phyloP scores from a whole-genome alignment of 2,888 invertebrate genomes.

The Trissoscelio sp. region DNA sequence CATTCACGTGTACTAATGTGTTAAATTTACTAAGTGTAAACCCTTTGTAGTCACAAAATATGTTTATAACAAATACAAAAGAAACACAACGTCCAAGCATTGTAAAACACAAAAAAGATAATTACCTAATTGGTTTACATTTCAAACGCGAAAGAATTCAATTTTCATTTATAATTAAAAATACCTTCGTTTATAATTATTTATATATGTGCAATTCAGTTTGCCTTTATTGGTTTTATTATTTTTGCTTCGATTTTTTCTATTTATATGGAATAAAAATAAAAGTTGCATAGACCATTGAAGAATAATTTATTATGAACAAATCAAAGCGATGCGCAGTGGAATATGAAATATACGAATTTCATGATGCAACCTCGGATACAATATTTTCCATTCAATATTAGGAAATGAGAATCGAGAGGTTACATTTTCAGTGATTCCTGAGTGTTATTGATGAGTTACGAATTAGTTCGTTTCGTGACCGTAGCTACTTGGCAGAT shows the following conservation, averaged over 20 bases:
- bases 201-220: too few species aligned
- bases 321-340: background rate
- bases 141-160: too few species aligned
- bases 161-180: too few species aligned
- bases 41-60: background rate
- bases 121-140: too few species aligned
- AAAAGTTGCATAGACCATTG: too few species aligned
- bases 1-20: constrained; percentile 15
- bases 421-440: constrained; percentile 44
- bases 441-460: constrained; percentile 51
- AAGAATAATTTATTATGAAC: background rate
- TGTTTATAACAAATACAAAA: too few species aligned
- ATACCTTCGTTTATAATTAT: too few species aligned
- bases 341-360: constrained; percentile 3
- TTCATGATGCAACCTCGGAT: constrained; percentile 27
- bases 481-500: constrained; percentile 29
- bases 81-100: too few species aligned
- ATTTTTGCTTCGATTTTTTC: too few species aligned
- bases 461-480: constrained; percentile 52
- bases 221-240: too few species aligned
- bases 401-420: constrained; percentile 38
- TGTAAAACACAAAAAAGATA: too few species aligned
- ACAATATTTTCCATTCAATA: constrained; percentile 44
- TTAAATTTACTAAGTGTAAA: constrained; percentile 5
- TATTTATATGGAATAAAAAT: too few species aligned